These are phyloP conservation scores for Apamea crenata DNA, from an alignment of 2,888 invertebrate species.

Conservation along the genomic window DNA sequence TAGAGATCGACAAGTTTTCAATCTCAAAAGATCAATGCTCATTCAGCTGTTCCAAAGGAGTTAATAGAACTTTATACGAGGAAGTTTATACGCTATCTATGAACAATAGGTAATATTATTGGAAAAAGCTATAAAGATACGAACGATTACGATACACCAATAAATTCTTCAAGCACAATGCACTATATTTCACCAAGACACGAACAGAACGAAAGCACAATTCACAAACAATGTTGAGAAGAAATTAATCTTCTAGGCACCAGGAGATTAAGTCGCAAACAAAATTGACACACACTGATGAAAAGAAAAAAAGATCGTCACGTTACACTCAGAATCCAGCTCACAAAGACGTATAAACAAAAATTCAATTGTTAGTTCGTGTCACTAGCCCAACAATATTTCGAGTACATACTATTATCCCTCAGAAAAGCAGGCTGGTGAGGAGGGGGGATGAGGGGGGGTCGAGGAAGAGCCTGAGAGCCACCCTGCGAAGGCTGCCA, in stretches of 20 bases:
- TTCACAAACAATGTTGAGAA: neutral
- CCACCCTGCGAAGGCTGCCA: slow-evolving; percentile 76
- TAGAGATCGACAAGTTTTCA: neutral
- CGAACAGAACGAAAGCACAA: slow-evolving; percentile 5
- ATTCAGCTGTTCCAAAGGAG: slow-evolving; percentile 2
- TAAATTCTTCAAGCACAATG: slow-evolving; percentile 12
- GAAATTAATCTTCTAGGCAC: neutral
- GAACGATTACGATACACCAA: neutral
- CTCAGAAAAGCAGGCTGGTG: slow-evolving; percentile 66
- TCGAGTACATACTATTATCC: slow-evolving; percentile 73
- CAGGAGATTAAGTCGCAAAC: neutral
- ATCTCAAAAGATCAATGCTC: neutral
- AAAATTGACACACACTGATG: neutral
- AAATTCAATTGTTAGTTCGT: slow-evolving; percentile 37
- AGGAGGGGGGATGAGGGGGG: slow-evolving; percentile 55
- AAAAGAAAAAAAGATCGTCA: neutral
- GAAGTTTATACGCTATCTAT: neutral
- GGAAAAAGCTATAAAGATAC: neutral
- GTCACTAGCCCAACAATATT: slow-evolving; percentile 57
- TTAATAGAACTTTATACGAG: neutral
- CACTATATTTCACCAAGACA: neutral
- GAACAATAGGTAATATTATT: neutral
- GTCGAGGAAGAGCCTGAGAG: slow-evolving; percentile 65
- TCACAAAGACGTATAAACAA: slow-evolving; percentile 27
- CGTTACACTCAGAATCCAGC: neutral